Conservation (phyloP, 2,888 invertebrate species). For the Sesia bembeciformis region DNA sequence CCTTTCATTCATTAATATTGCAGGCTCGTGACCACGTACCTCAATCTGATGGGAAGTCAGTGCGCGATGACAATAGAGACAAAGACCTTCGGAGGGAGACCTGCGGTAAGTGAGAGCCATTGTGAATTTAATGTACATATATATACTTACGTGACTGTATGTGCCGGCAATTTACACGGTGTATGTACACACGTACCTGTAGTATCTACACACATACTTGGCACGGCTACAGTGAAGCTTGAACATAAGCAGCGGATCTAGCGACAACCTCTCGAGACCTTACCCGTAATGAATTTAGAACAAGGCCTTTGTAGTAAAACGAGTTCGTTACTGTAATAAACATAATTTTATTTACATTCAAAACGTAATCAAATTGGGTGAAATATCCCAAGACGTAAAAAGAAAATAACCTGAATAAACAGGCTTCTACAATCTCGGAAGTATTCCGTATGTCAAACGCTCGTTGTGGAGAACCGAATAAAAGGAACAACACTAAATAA, state of each 20-base stretch:
- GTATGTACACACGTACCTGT: not conserved
- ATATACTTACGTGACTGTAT: not conserved
- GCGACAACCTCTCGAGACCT: slow-evolving; percentile 2
- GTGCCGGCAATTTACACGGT: not conserved
- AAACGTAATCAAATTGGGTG: not conserved
- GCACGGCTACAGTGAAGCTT: not conserved
- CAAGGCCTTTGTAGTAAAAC: not conserved
- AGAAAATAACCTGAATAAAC: not conserved
- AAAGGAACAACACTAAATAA: not conserved
- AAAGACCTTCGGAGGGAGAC: slow-evolving; percentile 48
- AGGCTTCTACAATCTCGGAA: not conserved
- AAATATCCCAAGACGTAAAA: not conserved
- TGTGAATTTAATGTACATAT: not conserved
- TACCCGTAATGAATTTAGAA: slow-evolving; percentile 6
- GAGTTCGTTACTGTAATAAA: slow-evolving; percentile 1
- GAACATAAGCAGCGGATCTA: not conserved
- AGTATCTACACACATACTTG: not conserved
- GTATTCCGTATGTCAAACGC: not conserved
- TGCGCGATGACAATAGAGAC: slow-evolving; percentile 33
- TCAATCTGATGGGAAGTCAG: slow-evolving; percentile 26
- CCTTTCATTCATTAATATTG: slow-evolving; percentile 9
- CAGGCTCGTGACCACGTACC: slow-evolving; percentile 40
- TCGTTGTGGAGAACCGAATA: not conserved
- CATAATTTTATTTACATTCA: slow-evolving; percentile 2
- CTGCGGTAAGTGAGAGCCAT: slow-evolving; percentile 33